Evolutionary conservation across 2,113 vertebrate species (phyloP).

Genomic region (Ageneiosus marmoratus): DNA sequence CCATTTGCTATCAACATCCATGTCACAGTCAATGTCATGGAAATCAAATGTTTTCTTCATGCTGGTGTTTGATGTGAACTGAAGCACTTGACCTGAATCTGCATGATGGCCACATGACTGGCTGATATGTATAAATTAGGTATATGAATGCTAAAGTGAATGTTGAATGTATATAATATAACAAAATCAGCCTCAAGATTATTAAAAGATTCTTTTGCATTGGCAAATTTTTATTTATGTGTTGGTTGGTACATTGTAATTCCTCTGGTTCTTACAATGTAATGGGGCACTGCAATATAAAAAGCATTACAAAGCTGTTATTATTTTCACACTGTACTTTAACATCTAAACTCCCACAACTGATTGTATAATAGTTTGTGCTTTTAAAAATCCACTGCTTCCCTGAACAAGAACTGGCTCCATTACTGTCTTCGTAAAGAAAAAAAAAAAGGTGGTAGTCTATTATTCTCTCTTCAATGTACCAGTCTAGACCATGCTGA

Average conservation of each 20-base stretch:
- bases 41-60: background rate
- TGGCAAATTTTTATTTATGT: background rate
- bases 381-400: background rate
- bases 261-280: background rate
- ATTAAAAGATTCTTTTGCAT: background rate
- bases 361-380: background rate
- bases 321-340: background rate
- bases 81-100: background rate
- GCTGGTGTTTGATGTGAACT: background rate
- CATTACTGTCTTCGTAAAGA: background rate
- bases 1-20: background rate
- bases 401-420: background rate
- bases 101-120: too few relatives aligned
- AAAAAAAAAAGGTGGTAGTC: background rate
- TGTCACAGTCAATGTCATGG: background rate
- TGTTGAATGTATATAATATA: too few relatives aligned
- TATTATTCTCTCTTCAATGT: background rate
- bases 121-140: too few relatives aligned
- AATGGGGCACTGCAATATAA: background rate
- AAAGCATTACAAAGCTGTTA: background rate
- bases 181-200: background rate
- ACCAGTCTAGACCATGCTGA: background rate
- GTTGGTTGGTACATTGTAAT: background rate
- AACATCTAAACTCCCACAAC: background rate
- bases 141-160: too few relatives aligned